Conservation (phyloP, 37 sponge, comb jelly and placozoan species). For the Petrosia ficiformis region DNA sequence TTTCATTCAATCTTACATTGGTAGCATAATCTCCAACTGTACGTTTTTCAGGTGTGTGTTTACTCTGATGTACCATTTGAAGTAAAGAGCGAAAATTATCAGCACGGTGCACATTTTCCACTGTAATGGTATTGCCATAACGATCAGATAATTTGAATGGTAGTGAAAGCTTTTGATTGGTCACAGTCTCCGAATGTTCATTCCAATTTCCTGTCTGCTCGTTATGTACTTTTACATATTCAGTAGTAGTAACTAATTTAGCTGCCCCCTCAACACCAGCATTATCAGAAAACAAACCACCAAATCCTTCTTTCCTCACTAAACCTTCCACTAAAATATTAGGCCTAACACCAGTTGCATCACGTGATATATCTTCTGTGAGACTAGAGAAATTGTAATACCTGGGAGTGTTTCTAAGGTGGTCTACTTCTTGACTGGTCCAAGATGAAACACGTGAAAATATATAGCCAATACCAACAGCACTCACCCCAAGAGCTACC, state of each 20-base stretch:
- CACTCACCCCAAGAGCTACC: constrained; percentile 28
- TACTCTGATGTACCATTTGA: constrained; percentile 48
- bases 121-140: constrained; percentile 27
- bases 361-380: constrained; percentile 12
- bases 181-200: constrained; percentile 33
- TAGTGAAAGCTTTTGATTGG: constrained; percentile 42
- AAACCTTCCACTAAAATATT: constrained; percentile 53
- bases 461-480: constrained; percentile 43
- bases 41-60: constrained; percentile 36
- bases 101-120: constrained; percentile 41
- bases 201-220: constrained; percentile 26
- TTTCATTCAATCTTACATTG: constrained; percentile 39
- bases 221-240: constrained; percentile 40
- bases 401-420: constrained; percentile 44
- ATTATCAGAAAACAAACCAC: constrained; percentile 40
- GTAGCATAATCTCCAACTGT: constrained; percentile 53
- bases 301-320: constrained; percentile 25
- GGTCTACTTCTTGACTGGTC: constrained; percentile 28
- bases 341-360: background rate
- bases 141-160: constrained; percentile 55
- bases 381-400: constrained; percentile 33
- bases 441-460: constrained; percentile 18
- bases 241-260: constrained; percentile 56
- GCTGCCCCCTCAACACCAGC: constrained; percentile 63
- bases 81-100: constrained; percentile 43